phyloP scores from a whole-genome alignment of 2,888 invertebrate genomes.

The Dolichopus griseipennis region DNA sequence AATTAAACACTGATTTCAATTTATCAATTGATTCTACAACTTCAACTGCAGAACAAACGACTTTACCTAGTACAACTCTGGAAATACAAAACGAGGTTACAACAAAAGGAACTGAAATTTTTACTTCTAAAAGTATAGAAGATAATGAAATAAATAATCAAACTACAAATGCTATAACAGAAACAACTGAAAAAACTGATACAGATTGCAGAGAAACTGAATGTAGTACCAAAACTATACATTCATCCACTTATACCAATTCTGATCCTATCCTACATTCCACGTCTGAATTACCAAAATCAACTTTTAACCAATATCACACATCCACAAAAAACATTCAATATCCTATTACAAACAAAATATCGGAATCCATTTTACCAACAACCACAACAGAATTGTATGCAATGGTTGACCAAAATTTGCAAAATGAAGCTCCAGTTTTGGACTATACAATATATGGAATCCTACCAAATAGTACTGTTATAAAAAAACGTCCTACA shows the following conservation, averaged over 20 bases:
- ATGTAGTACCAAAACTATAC: too few species aligned
- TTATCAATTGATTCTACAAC: background rate
- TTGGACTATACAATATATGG: conserved; percentile 64
- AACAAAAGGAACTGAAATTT: background rate
- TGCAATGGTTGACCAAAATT: background rate
- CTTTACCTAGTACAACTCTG: background rate
- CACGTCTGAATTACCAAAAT: conserved; percentile 9
- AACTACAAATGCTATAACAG: too few species aligned
- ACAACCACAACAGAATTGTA: conserved; percentile 19
- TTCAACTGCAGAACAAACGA: background rate
- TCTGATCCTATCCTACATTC: too few species aligned
- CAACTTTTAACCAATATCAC: conserved; percentile 6
- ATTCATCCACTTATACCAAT: too few species aligned
- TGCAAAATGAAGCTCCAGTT: conserved; percentile 12
- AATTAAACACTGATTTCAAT: background rate
- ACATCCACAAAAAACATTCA: conserved; percentile 16
- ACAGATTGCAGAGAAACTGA: too few species aligned
- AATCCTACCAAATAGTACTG: conserved; percentile 68
- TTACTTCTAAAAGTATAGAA: too few species aligned
- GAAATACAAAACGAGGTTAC: background rate
- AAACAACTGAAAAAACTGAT: too few species aligned
- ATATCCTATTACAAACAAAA: conserved; percentile 10
- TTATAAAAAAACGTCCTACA: conserved; percentile 68
- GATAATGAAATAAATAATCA: too few species aligned
- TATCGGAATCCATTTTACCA: conserved; percentile 19